These are phyloP conservation scores for Pheosia gnoma DNA, from an alignment of 2,888 invertebrate species.

Conservation along the genomic window DNA sequence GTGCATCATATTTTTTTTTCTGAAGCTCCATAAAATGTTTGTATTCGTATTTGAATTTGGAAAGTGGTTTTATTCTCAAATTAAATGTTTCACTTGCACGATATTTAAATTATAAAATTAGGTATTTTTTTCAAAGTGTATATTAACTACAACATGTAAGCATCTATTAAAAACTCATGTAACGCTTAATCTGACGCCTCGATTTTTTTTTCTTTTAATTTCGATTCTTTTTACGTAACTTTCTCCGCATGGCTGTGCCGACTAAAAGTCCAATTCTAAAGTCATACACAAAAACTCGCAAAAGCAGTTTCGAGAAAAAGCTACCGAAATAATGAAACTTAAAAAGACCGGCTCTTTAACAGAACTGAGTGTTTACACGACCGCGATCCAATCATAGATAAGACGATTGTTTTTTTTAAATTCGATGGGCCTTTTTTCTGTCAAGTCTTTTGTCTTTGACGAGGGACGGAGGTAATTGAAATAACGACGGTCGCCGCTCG, in stretches of 20 bases:
- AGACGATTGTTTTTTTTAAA: constrained; percentile 66
- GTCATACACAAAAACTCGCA: constrained; percentile 29
- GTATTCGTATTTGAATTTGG: background rate
- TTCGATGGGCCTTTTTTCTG: constrained; percentile 60
- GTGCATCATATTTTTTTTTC: constrained; percentile 23
- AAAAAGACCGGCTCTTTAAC: constrained; percentile 66
- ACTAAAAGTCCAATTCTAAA: constrained; percentile 41
- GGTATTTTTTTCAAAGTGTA: too few relatives aligned
- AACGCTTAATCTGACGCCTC: too few relatives aligned
- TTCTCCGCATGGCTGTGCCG: constrained; percentile 37
- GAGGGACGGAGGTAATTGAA: constrained; percentile 80
- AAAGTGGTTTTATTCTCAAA: background rate
- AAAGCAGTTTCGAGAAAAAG: constrained; percentile 50
- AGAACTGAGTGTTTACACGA: constrained; percentile 78
- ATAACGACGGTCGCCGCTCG: constrained; percentile 76
- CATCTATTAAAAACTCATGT: too few relatives aligned
- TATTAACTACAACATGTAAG: too few relatives aligned
- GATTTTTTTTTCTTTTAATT: too few relatives aligned
- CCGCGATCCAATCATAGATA: constrained; percentile 84
- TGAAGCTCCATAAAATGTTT: background rate
- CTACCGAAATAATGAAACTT: constrained; percentile 73
- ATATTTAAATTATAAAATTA: too few relatives aligned
- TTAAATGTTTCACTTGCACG: too few relatives aligned
- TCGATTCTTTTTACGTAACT: background rate
- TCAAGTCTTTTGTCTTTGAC: constrained; percentile 83